Base-by-base conservation (phyloP, 2,888 invertebrate genomes). In the Adelphocoris suturalis region DNA sequence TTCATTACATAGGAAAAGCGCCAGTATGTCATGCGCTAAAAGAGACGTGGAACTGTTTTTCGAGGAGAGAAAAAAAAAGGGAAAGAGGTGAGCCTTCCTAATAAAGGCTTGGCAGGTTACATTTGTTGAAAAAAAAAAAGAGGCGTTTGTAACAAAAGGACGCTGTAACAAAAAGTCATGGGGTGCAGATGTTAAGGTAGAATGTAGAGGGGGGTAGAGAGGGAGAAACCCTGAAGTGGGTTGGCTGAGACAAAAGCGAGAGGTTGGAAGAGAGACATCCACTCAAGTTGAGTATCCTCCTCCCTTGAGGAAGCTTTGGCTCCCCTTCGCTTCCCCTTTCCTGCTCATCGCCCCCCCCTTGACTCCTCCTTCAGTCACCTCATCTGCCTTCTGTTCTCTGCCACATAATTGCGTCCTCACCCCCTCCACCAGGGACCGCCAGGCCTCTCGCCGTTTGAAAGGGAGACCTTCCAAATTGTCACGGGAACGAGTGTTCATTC, bases 181-280 rank as follows among this genome's bases (percentile, higher is more conserved):
- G 28, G 27, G 84, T 16, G 16, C 5, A 14, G 84, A 37, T 37
- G 37, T 37, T 37, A 37, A 7, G 52, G 82, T n/a, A 75, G 75
- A 13, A 52, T 37, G n/a, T 47, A 7, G 84, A 84, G 55, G 13
- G 9, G 13, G 27, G 28, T 28, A 16, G 84, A 1, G 57, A 52
- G 57, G 55, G 52, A 5, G 12, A 52, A 57, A 52, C 84, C 55
- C 12, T 52, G 57, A 84, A 57, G 55, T 52, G 84, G 84, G 55
- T 84, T 84, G 84, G 52, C 84, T 84, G 84, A 84, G 84, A 84
- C 84, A 84, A 84, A 84, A 84, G 84, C 28, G 84, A 84, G 84
- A 27, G 55, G 52, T 19, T 84, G 84, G 84, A 84, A 84, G 84
- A 84, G 84, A 84, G 84, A 84, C 84, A 84, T 84, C 84, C 84